Conservation (phyloP, 2,797 vertebrate genomes). For the Sebastes goodei region DNA sequence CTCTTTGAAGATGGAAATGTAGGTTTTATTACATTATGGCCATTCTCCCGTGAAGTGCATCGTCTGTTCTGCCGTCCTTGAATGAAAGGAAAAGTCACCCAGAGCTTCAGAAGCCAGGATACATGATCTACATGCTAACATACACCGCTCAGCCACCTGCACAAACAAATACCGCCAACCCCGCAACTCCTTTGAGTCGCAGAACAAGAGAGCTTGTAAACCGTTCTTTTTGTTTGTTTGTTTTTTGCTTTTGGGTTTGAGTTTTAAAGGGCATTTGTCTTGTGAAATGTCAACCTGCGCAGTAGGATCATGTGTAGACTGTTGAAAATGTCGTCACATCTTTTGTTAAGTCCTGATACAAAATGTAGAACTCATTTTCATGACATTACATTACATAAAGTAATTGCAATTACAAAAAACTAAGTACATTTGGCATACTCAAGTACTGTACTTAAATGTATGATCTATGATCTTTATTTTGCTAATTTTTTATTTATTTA, state of each 20-base stretch:
- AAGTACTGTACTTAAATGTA: neutral
- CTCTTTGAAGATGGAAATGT: conserved; percentile 54
- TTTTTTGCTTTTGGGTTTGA: conserved; percentile 11
- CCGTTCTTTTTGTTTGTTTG: neutral
- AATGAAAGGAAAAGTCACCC: conserved; percentile 20
- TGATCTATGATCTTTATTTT: neutral
- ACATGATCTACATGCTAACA: neutral
- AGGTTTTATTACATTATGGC: conserved; percentile 16
- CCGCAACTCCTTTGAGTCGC: conserved; percentile 23
- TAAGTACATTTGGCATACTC: neutral
- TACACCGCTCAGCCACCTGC: conserved; percentile 24
- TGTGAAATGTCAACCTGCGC: conserved; percentile 30
- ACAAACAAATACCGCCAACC: conserved; percentile 26
- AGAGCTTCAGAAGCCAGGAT: conserved; percentile 20
- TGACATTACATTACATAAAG: neutral
- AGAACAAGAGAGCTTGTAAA: conserved; percentile 19
- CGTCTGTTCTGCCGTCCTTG: conserved; percentile 1
- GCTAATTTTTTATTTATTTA: no score
- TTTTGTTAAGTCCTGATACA: neutral
- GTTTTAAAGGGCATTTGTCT: conserved; percentile 31
- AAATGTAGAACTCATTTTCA: neutral
- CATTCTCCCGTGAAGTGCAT: conserved; percentile 13
- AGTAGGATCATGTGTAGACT: neutral
- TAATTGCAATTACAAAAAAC: no score
- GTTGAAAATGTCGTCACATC: neutral